Evolutionary conservation across 2,113 vertebrate species (phyloP), one percentile per base, ranked within the genome.

Genomic region (Sapayoa aenigma): DNA sequence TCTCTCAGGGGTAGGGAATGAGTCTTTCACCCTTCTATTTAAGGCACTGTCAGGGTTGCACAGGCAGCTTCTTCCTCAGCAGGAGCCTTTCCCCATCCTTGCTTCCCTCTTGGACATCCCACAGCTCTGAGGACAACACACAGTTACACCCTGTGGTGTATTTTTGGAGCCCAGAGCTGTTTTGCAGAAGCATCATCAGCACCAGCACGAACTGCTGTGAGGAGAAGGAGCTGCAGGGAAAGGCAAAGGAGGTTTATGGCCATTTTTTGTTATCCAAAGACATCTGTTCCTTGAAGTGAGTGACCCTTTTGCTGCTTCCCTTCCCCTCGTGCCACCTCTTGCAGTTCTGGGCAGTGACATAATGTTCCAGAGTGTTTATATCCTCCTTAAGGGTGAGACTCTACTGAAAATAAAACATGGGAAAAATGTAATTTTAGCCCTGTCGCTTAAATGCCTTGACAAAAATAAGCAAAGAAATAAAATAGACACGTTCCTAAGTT

Each of bases 311-410:
- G 52, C 18, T 39, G 2, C 28, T 65, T 65, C 28, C 39, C 35
- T 41, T 5, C 49, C 23, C 23, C 35, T 87, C 0, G 0, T 1
- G 1, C 37, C 0, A 0, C 5, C 53, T 49, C 44, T 35, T 18
- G 27, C 0, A 1, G 41, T 49, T 20, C 30, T 3, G 30, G 47
- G 6, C n/a, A 28, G 20, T 56, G 85, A 92, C 24, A 3, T 9
- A 52, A 67, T 9, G 24, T 42, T 30, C 25, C 52, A 8, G 58
- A 50, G 5, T 23, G 28, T 73, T 90, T 53, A 68, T 65, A 84
- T 84, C 24, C 44, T 77, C 49, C 68, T 90, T n/a, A 78, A 90
- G n/a, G 49, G 39, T 25, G 72, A 44, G 27, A 24, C 25, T 20
- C 66, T 49, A 39, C 12, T 75, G 56, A 49, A 53, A 93, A 82